A percentile compares a stretch with the other conserved stretches of the same genome.
Evolutionary conservation across 2,888 invertebrate genomes (phyloP).

Genomic region (Strigamia transsilvanica): DNA sequence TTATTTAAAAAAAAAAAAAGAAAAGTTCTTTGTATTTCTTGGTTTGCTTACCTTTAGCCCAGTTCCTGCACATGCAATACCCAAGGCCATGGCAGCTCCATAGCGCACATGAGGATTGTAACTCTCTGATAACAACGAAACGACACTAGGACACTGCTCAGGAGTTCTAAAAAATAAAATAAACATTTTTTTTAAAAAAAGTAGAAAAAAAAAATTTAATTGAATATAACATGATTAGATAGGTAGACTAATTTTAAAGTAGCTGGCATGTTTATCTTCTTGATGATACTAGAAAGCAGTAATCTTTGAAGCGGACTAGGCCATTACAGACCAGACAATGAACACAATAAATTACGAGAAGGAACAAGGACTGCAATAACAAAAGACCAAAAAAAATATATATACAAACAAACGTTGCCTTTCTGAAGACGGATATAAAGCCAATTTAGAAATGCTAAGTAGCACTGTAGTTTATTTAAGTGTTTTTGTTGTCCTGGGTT

Average conservation of each 20-base stretch:
- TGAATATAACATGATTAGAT: conserved; percentile 31
- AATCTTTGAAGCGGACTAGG: conserved; percentile 40
- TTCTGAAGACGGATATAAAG: not conserved
- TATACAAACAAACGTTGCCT: not conserved
- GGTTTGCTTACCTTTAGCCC: conserved; percentile 73
- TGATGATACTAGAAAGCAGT: conserved; percentile 19
- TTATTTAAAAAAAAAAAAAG: not conserved
- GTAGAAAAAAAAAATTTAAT: not conserved
- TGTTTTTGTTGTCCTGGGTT: not conserved
- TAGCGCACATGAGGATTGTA: conserved; percentile 99
- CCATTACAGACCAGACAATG: conserved; percentile 8
- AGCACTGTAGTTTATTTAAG: not conserved
- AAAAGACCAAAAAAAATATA: not conserved
- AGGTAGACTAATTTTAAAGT: conserved; percentile 14
- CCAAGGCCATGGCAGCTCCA: conserved; percentile 98
- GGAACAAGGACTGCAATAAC: not conserved
- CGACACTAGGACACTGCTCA: conserved; percentile 94
- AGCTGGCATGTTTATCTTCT: conserved; percentile 31
- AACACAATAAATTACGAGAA: conserved; percentile 1
- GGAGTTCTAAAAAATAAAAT: conserved; percentile 75
- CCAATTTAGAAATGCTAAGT: conserved; percentile 15
- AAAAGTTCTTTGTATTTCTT: not conserved
- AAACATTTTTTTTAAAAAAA: not conserved
- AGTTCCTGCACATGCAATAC: conserved; percentile 98
- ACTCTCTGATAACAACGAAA: conserved; percentile 94